phyloP scores from a whole-genome alignment of 2,888 invertebrate species.

The Acleris laterana region DNA sequence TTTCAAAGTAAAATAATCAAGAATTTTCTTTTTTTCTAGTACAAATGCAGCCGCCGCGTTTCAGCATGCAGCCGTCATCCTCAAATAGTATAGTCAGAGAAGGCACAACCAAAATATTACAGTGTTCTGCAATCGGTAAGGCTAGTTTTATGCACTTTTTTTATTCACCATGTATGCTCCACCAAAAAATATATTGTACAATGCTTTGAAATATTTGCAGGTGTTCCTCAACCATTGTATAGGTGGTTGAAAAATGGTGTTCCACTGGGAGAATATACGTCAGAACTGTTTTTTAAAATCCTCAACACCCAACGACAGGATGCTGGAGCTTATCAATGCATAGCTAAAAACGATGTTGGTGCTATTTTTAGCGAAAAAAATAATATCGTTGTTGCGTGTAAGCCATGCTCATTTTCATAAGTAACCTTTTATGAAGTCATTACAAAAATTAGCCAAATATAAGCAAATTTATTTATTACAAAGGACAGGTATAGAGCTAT shows the following conservation, averaged over 20 bases:
- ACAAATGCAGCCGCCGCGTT: conserved; percentile 92
- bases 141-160: background rate
- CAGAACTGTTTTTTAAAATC: conserved; percentile 93
- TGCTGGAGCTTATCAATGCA: conserved; percentile 96
- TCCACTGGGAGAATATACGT: conserved; percentile 91
- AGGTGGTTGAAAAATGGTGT: conserved; percentile 95
- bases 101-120: conserved; percentile 95
- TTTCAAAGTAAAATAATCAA: background rate
- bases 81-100: conserved; percentile 94
- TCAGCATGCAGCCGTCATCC: conserved; percentile 93
- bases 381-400: conserved; percentile 95
- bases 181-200: background rate
- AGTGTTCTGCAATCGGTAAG: conserved; percentile 95
- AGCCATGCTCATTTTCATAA: conserved; percentile 74
- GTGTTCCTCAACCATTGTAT: conserved; percentile 96
- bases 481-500: conserved; percentile 10
- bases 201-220: conserved; percentile 71
- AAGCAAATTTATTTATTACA: conserved; percentile 22
- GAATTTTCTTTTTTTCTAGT: conserved; percentile 59
- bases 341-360: conserved; percentile 95
- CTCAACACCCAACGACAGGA: conserved; percentile 91
- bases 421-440: conserved; percentile 15
- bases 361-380: conserved; percentile 96
- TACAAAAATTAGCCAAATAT: conserved; percentile 4
- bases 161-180: background rate